Percentiles rank a stretch among this genome's conserved stretches.
phyloP scores from a whole-genome alignment of 2,797 vertebrate species.

The Xenops minutus region DNA sequence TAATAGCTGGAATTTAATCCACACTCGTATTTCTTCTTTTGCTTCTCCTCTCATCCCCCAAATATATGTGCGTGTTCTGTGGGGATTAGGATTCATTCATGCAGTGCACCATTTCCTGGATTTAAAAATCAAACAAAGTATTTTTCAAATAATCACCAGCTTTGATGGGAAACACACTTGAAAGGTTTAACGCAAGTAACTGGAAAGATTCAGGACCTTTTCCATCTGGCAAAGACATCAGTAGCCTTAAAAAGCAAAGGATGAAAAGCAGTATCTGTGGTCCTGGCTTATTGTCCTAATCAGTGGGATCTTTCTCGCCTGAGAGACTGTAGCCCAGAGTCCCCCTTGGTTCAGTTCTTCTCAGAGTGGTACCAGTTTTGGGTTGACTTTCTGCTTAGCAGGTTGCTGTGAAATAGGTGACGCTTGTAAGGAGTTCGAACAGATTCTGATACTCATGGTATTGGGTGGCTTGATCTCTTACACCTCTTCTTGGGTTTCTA shows the following conservation, averaged over 20 bases:
- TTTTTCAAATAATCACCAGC: background rate
- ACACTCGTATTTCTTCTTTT: background rate
- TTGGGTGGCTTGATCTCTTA: background rate
- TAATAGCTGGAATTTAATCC: background rate
- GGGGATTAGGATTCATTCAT: background rate
- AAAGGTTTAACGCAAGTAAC: background rate
- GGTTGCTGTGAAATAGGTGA: background rate
- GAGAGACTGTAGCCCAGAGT: background rate
- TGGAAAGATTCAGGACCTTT: background rate
- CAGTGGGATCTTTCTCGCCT: accelerated
- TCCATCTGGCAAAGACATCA: background rate
- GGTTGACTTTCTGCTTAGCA: background rate
- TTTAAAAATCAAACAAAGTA: background rate
- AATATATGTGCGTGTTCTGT: background rate
- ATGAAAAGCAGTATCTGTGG: background rate
- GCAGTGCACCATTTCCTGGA: background rate
- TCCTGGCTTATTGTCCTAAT: background rate
- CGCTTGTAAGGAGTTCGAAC: background rate
- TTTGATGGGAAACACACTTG: background rate
- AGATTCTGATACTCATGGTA: background rate
- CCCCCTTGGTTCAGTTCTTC: background rate
- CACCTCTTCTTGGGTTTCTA: background rate
- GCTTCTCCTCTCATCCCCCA: background rate
- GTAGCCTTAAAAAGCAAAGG: background rate
- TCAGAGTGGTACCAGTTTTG: background rate